A percentile compares a stretch with the other conserved stretches of the same genome.
phyloP scores from a whole-genome alignment of 2,113 vertebrate species.

The Penelope pileata region DNA sequence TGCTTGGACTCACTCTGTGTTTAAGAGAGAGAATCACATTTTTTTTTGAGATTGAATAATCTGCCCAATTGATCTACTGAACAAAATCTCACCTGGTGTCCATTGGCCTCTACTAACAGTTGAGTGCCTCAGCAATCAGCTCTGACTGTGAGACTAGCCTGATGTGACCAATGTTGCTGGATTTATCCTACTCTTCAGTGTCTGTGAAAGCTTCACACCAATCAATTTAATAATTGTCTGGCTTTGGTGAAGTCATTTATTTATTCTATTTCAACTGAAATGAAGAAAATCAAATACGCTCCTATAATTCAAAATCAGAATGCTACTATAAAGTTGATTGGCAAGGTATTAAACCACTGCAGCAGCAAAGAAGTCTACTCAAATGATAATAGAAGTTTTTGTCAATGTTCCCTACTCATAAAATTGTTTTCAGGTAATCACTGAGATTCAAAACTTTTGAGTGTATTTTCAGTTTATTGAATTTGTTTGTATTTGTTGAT shows the following conservation, averaged over 20 bases:
- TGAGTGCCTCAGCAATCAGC: neutral
- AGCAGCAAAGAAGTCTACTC: neutral
- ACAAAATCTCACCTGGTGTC: neutral
- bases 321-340: neutral
- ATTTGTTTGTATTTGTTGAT: neutral
- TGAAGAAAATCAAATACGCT: neutral
- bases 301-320: neutral
- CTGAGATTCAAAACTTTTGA: neutral
- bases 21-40: neutral
- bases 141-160: neutral
- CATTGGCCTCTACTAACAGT: neutral
- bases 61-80: neutral
- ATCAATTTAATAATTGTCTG: neutral
- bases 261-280: neutral
- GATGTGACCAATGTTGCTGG: neutral
- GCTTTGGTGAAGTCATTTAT: neutral
- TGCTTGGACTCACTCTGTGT: neutral
- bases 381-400: neutral
- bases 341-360: accelerated
- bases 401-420: neutral
- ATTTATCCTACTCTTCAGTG: neutral
- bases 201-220: neutral
- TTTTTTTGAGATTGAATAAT: too few relatives aligned
- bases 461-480: neutral
- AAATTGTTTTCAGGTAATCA: neutral